Evolutionary conservation across 2,797 vertebrate species (phyloP), one percentile per base, ranked within the genome.

Genomic region (Alfaro cultratus): DNA sequence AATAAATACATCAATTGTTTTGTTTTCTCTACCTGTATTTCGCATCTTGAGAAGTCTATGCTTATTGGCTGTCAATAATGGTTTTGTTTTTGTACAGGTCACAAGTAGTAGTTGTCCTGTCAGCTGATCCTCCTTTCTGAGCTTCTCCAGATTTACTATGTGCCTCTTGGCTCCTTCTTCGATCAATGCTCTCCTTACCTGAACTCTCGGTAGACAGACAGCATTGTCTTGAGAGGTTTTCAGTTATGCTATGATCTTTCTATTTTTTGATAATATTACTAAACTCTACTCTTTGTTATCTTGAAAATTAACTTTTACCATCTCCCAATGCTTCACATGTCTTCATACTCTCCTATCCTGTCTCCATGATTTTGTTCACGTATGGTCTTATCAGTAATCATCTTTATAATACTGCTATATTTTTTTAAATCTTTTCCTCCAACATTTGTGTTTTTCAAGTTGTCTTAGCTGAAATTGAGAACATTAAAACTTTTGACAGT

Each of bases 361-460:
- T n/a, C 53, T 55, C 26, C 51, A 53, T 53, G 51, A 49, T 49
- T 51, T 51, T 51, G 6, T 23, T 51, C 49, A 51, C 0, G 0
- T 7, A 23, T 7, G 18, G 6, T 51, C 49, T 51, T 3, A 53
- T 53, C 51, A 10, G 51, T 8, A 53, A 26, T 18, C 18, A 51
- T 51, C n/a, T 57, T 57, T 15, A 86, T 88, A 9, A 7, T 3
- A 12, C 26, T 74, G 71, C 39, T 21, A 39, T 5, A 21, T 70
- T 76, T 73, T 47, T 76, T 67, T 43, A 2, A 5, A 49, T 76
- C 80, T 88, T 84, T 74, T 43, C 16, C 36, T 71, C 74, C 51
- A 34, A 4, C 55, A 71, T 82, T 78, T 43, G 76, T 82, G 86
- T 47, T 86, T 86, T 64, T 83, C 41, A 70, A 77, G 36, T 47